Evolutionary conservation across 2,113 vertebrate species (phyloP), one percentile per base, ranked within the genome.

Genomic region (Thunnus maccoyii): DNA sequence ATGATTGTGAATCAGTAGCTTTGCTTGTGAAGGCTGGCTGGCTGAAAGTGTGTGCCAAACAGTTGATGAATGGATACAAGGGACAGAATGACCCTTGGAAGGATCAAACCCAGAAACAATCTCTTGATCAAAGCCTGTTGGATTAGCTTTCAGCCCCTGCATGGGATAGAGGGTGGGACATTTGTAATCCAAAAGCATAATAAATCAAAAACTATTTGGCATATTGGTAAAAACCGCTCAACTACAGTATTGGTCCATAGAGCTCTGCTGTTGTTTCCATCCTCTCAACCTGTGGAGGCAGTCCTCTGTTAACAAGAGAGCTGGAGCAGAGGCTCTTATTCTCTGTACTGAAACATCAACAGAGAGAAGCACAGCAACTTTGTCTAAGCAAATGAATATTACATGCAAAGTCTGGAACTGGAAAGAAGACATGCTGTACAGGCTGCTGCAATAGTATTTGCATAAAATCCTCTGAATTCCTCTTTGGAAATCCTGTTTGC

Each of bases 351-450:
- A 52, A 55, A 66, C 22, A 30, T 47, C 52, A 48, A 3, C 32
- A 62, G 36, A 78, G 64, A 55, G 11, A 36, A 54, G 25, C 56
- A 3, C 27, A 54, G 54, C 65, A 55, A 32, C 47, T 66, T 73
- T 70, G 57, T 64, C 25, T 64, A 81, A 41, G 63, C 79, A 74
- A 78, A 86, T 82, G 5, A 66, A 61, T 44, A 54, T 22, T 50
- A 50, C 58, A 66, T 75, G 75, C 18, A 70, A 72, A 58, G 36
- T 30, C 10, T 48, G 32, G 48, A 69, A 66, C 17, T 25, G 7
- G 41, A 15, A 18, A 41, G 36, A 41, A 41, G 36, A 41, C 36
- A 1, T 0, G 62, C 22, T 32, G 17, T 22, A 16, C 47, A 17
- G 22, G 48, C 54, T 36, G 74, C 48, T 63, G 68, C 77, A 72